Conservation (phyloP, 1,140 invertebrate species). For the Drosophila pachea region DNA sequence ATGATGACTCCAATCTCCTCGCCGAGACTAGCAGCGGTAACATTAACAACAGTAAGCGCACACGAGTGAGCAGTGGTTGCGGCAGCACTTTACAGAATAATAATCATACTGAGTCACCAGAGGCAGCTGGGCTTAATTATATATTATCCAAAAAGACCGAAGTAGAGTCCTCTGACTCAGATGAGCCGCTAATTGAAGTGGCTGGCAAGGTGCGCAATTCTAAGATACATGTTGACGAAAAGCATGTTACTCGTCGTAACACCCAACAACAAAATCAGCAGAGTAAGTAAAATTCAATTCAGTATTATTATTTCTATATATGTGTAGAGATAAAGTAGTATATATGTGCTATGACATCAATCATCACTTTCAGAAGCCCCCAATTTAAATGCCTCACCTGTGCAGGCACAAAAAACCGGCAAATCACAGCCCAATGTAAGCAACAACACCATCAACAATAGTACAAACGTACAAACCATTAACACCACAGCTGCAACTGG, state of each 20-base stretch:
- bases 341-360: no score
- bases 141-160: slow-evolving; percentile 73
- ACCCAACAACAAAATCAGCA: slow-evolving; percentile 56
- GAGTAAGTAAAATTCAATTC: slow-evolving; percentile 42
- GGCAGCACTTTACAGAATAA: slow-evolving; percentile 28
- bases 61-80: slow-evolving; percentile 44
- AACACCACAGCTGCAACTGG: slow-evolving; percentile 25
- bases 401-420: slow-evolving; percentile 19
- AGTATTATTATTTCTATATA: not conserved
- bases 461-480: not conserved
- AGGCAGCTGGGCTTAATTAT: slow-evolving; percentile 43
- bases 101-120: slow-evolving; percentile 6
- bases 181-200: slow-evolving; percentile 87
- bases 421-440: slow-evolving; percentile 41
- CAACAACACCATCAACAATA: slow-evolving; percentile 12
- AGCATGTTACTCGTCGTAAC: slow-evolving; percentile 69
- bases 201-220: slow-evolving; percentile 84
- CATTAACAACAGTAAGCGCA: slow-evolving; percentile 37
- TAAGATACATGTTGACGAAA: slow-evolving; percentile 64
- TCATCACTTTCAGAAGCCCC: slow-evolving; percentile 39
- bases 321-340: no score
- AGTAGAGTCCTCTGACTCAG: slow-evolving; percentile 85
- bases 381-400: slow-evolving; percentile 24
- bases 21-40: slow-evolving; percentile 17
- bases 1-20: slow-evolving; percentile 37